These are phyloP conservation scores for Etia nguti DNA, from an alignment of 2,113 vertebrate genomes.

Conservation along the genomic window DNA sequence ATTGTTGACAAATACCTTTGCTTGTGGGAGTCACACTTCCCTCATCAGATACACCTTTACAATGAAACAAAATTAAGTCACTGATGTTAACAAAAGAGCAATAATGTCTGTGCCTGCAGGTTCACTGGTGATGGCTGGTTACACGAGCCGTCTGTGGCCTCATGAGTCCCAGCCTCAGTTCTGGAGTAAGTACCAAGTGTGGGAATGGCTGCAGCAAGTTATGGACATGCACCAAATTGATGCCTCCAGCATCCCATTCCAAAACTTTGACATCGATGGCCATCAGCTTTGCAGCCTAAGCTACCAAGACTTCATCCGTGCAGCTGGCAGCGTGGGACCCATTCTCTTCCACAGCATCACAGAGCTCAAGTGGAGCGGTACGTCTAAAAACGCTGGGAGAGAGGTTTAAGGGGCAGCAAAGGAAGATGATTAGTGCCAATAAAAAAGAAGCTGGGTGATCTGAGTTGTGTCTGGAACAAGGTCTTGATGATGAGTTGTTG, in stretches of 20 bases:
- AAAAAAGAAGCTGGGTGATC: neutral
- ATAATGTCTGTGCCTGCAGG: slow-evolving; percentile 27
- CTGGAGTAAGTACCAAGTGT: slow-evolving; percentile 96
- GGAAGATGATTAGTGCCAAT: neutral
- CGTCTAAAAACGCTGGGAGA: neutral
- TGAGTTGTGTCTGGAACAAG: neutral
- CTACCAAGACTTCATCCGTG: slow-evolving; percentile 87
- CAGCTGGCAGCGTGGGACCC: slow-evolving; percentile 84
- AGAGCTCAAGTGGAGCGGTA: slow-evolving; percentile 90
- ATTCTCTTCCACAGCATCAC: slow-evolving; percentile 88
- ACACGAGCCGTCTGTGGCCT: slow-evolving; percentile 82
- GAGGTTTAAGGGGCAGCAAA: neutral
- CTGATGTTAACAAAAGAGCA: neutral
- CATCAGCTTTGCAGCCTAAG: slow-evolving; percentile 89
- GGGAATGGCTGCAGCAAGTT: slow-evolving; percentile 97
- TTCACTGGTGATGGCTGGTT: slow-evolving; percentile 63
- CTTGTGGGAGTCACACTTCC: neutral
- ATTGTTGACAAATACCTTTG: slow-evolving; percentile 27
- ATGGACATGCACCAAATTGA: slow-evolving; percentile 95
- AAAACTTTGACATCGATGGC: slow-evolving; percentile 90
- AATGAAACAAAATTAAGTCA: neutral
- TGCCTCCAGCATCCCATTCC: slow-evolving; percentile 86
- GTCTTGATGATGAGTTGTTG: slow-evolving; percentile 15
- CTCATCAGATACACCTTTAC: neutral
- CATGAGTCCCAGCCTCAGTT: slow-evolving; percentile 87